These are phyloP conservation scores for Siphlonurus alternatus DNA, from an alignment of 2,888 invertebrate species.

Conservation along the genomic window DNA sequence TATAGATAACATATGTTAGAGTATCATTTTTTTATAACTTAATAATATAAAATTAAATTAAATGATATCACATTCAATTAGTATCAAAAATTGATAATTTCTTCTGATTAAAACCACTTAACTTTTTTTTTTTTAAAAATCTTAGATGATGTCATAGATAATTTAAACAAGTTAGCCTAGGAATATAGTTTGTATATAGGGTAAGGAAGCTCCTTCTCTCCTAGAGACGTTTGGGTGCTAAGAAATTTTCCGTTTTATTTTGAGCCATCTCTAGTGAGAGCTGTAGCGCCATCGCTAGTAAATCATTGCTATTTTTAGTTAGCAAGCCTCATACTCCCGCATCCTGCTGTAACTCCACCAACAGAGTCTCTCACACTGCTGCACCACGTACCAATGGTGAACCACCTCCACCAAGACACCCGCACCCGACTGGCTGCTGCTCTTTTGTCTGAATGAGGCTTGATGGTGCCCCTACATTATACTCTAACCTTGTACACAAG, in stretches of 20 bases:
- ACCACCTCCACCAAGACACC: neutral
- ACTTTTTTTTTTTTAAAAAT: no score
- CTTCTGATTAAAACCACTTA: no score
- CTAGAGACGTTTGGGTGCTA: no score
- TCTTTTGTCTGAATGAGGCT: neutral
- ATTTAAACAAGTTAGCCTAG: neutral
- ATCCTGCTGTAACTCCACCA: neutral
- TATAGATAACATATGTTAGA: no score
- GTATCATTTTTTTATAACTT: no score
- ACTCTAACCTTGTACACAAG: neutral
- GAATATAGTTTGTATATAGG: neutral
- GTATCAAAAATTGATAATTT: no score
- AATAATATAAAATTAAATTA: no score
- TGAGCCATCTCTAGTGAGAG: no score
- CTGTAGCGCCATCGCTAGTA: neutral
- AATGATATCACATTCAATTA: no score
- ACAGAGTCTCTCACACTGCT: neutral
- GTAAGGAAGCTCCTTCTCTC: neutral
- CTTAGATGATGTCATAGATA: neutral
- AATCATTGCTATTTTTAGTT: neutral
- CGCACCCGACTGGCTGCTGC: neutral
- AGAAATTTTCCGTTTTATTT: no score
- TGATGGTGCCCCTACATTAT: neutral
- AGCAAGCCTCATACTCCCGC: neutral
- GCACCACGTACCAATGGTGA: neutral